Evolutionary conservation across 2,797 vertebrate species (phyloP).

Genomic region (Calcarius lapponicus): DNA sequence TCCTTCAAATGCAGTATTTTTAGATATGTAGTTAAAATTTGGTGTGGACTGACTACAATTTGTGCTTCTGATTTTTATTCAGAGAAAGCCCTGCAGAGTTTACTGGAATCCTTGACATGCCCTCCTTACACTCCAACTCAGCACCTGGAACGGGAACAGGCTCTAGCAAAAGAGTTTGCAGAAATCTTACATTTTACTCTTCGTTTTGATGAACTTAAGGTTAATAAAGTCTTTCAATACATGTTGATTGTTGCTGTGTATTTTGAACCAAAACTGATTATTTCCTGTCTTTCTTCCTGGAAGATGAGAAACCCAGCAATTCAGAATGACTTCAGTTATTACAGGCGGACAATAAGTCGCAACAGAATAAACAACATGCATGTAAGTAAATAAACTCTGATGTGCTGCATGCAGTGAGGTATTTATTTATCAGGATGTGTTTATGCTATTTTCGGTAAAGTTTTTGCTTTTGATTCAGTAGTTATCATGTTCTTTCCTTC

Average conservation of each 20-base stretch:
- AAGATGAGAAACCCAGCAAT: constrained; percentile 99
- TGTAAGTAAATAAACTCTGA: constrained; percentile 76
- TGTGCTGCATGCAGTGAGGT: neutral
- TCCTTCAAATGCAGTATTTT: neutral
- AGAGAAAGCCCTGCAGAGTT: constrained; percentile 93
- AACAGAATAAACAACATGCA: constrained; percentile 99
- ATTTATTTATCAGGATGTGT: neutral
- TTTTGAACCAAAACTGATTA: neutral
- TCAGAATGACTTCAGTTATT: constrained; percentile 99
- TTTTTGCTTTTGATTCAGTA: neutral
- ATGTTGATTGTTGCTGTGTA: neutral
- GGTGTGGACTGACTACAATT: neutral
- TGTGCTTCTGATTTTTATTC: constrained; percentile 33
- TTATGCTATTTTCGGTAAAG: neutral
- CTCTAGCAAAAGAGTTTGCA: constrained; percentile 95
- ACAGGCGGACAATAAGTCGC: constrained; percentile 93
- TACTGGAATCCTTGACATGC: constrained; percentile 91
- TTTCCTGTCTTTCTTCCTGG: neutral
- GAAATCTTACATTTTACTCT: constrained; percentile 99
- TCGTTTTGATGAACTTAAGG: constrained; percentile 98
- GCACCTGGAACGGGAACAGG: constrained; percentile 96
- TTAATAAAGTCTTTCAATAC: constrained; percentile 54
- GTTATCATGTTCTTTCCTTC: neutral
- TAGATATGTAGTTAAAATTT: neutral
- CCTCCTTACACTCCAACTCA: constrained; percentile 94